Percentiles rank a stretch among this genome's conserved stretches.
These are phyloP conservation scores for Limnephilus auricula DNA, from an alignment of 2,888 invertebrate genomes.

Conservation along the genomic window DNA sequence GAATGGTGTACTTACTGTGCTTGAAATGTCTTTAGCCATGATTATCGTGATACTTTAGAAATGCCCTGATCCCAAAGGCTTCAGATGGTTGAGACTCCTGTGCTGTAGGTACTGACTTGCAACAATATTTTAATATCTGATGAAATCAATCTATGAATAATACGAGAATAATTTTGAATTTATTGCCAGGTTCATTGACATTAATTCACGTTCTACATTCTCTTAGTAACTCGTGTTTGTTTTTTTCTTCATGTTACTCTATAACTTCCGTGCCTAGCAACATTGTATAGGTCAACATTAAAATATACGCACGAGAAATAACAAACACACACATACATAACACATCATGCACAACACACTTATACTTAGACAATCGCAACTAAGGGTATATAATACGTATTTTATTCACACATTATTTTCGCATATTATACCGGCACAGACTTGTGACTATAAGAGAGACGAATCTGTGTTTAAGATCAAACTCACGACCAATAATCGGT, in stretches of 20 bases:
- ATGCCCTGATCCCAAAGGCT: too few species aligned
- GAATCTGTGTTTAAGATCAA: neutral
- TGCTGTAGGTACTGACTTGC: too few species aligned
- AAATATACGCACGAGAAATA: neutral
- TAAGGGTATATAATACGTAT: too few species aligned
- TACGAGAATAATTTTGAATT: neutral
- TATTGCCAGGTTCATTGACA: constrained; percentile 27
- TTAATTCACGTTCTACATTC: constrained; percentile 6
- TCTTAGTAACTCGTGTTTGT: neutral
- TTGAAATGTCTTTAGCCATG: too few species aligned
- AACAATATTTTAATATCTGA: neutral
- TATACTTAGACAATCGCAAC: neutral
- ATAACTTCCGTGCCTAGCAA: neutral
- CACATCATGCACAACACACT: neutral
- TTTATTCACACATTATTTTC: neutral
- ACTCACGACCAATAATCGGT: neutral
- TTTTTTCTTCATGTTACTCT: neutral
- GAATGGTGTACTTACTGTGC: too few species aligned
- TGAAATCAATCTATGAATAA: neutral
- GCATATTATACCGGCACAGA: neutral
- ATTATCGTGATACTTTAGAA: too few species aligned
- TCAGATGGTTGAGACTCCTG: too few species aligned
- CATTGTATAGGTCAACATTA: constrained; percentile 33
- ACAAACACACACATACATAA: neutral
- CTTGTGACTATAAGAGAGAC: neutral